Percentiles rank a stretch among this genome's conserved stretches.
Conservation (phyloP, 2,888 invertebrate genomes). For the Aquatica leii region DNA sequence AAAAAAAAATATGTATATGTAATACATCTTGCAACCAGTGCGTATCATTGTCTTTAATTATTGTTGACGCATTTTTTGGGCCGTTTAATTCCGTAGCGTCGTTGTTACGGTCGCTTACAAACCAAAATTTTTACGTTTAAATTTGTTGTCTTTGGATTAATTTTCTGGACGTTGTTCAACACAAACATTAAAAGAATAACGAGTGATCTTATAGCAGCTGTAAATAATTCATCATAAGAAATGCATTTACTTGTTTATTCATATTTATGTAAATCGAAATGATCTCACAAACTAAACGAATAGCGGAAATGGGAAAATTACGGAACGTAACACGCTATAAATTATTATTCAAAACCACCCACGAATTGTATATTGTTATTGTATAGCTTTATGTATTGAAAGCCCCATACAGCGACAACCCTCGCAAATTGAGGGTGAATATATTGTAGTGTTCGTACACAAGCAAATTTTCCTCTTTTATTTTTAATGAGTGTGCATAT, state of each 20-base stretch:
- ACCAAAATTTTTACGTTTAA: no score
- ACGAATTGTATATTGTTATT: slow-evolving; percentile 23
- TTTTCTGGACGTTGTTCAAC: no score
- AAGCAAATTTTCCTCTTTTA: slow-evolving; percentile 2
- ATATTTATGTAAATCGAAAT: slow-evolving; percentile 17
- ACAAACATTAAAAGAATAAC: no score
- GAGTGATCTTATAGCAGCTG: no score
- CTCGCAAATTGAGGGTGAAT: slow-evolving; percentile 25
- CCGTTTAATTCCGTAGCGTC: no score
- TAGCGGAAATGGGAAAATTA: slow-evolving; percentile 26
- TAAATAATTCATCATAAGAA: not conserved
- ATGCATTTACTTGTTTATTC: slow-evolving; percentile 7
- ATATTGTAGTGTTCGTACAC: not conserved
- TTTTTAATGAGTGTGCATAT: slow-evolving; percentile 1
- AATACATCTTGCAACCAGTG: no score
- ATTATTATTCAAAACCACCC: slow-evolving; percentile 29
- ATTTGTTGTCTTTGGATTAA: no score
- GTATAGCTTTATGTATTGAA: slow-evolving; percentile 16
- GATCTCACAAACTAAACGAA: slow-evolving; percentile 8
- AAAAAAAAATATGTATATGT: no score
- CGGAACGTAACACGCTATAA: slow-evolving; percentile 27
- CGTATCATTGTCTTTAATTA: no score
- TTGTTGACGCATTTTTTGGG: no score
- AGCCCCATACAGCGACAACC: slow-evolving; percentile 14
- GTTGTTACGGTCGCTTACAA: no score